A percentile compares a stretch with the other conserved stretches of the same genome.
Evolutionary conservation across 2,888 invertebrate genomes (phyloP).

Genomic region (Ophraella communa): DNA sequence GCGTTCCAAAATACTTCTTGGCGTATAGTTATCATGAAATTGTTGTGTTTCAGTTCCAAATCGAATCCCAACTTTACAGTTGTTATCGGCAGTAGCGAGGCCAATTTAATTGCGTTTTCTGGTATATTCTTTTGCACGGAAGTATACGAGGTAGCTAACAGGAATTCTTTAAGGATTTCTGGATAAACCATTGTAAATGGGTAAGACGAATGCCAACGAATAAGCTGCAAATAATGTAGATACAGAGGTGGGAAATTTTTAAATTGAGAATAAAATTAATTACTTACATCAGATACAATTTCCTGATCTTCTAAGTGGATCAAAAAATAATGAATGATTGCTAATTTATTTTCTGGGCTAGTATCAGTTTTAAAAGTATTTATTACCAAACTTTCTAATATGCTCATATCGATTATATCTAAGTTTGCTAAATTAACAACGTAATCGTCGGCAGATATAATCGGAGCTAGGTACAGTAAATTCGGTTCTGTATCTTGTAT

Average conservation of each 20-base stretch:
- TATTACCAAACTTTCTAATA: slow-evolving; percentile 71
- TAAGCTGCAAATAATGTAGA: slow-evolving; percentile 58
- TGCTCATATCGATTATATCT: slow-evolving; percentile 72
- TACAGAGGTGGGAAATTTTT: not conserved
- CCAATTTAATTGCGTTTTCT: slow-evolving; percentile 72
- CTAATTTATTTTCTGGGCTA: slow-evolving; percentile 74
- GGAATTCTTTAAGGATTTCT: slow-evolving; percentile 79
- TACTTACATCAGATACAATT: slow-evolving; percentile 69
- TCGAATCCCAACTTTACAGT: slow-evolving; percentile 66
- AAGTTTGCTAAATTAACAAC: slow-evolving; percentile 74
- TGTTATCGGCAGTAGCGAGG: slow-evolving; percentile 75
- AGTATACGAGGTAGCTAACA: slow-evolving; percentile 77
- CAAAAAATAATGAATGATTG: slow-evolving; percentile 83
- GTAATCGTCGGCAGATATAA: slow-evolving; percentile 64
- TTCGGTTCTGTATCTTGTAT: slow-evolving; percentile 73
- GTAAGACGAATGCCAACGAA: slow-evolving; percentile 68
- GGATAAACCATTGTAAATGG: slow-evolving; percentile 69
- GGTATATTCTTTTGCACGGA: slow-evolving; percentile 75
- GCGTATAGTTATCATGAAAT: slow-evolving; percentile 67
- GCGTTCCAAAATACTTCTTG: slow-evolving; percentile 83
- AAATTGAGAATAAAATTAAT: too few relatives aligned
- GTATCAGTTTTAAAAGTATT: slow-evolving; percentile 73
- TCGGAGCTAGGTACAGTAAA: slow-evolving; percentile 65
- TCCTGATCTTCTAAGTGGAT: slow-evolving; percentile 79
- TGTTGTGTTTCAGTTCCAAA: slow-evolving; percentile 68